Percentiles rank a stretch among this genome's conserved stretches.
phyloP scores from a whole-genome alignment of 1,140 invertebrate genomes.

The Eciton burchellii region DNA sequence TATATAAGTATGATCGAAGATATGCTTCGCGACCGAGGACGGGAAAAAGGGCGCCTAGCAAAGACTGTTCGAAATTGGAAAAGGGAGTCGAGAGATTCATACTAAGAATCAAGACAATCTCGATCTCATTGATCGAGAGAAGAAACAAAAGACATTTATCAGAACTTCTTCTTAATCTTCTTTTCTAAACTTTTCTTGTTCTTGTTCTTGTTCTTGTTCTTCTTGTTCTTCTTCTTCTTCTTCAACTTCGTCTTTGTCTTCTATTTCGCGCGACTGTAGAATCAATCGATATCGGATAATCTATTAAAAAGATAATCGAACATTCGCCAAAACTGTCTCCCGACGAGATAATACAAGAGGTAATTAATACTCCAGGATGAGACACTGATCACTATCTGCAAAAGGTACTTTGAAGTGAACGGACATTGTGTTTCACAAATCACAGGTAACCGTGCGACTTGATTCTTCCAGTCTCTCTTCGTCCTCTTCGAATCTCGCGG shows the following conservation, averaged over 20 bases:
- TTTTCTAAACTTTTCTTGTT: constrained; percentile 36
- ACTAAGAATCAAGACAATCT: neutral
- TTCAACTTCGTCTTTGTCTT: constrained; percentile 11
- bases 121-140: constrained; percentile 28
- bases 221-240: neutral
- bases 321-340: constrained; percentile 7
- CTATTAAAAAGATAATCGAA: constrained; percentile 1
- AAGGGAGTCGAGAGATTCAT: neutral
- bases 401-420: neutral
- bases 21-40: neutral
- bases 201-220: constrained; percentile 10
- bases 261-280: constrained; percentile 33
- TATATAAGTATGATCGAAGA: constrained; percentile 11
- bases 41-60: neutral
- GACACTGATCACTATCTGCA: neutral
- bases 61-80: neutral
- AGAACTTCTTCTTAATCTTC: constrained; percentile 48
- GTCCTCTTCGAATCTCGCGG: constrained; percentile 35
- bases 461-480: constrained; percentile 52
- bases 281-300: constrained; percentile 30
- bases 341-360: constrained; percentile 10
- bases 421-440: constrained; percentile 4
- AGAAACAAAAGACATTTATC: constrained; percentile 40
- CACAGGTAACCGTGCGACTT: constrained; percentile 21
- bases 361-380: constrained; percentile 7